These are phyloP conservation scores for Artemia sinica DNA, from an alignment of 2,888 invertebrate species.

Conservation along the genomic window DNA sequence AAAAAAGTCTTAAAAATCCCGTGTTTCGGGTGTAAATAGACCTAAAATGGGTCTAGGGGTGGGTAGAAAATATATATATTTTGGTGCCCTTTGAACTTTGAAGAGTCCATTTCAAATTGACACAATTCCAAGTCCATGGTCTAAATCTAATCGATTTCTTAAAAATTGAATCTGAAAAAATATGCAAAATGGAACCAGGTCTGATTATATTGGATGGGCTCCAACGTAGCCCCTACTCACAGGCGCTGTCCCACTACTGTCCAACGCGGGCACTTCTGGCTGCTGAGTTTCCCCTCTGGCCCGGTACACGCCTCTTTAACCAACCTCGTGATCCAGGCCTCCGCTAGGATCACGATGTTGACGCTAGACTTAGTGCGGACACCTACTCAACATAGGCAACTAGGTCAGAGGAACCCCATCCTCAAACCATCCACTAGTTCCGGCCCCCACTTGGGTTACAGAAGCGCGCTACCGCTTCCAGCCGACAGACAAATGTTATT, in stretches of 20 bases:
- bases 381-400: slow-evolving; percentile 30
- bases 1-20: no score
- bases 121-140: no score
- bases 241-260: slow-evolving; percentile 97
- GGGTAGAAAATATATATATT: no score
- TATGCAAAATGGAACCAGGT: slow-evolving; percentile 47
- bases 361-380: slow-evolving; percentile 85
- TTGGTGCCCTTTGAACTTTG: no score
- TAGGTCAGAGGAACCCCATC: slow-evolving; percentile 53
- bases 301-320: slow-evolving; percentile 93
- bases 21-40: no score
- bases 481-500: slow-evolving; percentile 31
- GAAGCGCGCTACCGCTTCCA: slow-evolving; percentile 93
- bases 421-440: slow-evolving; percentile 81
- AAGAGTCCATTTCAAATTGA: no score
- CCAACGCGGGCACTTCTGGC: slow-evolving; percentile 96
- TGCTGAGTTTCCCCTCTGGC: slow-evolving; percentile 98
- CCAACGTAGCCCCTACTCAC: slow-evolving; percentile 64
- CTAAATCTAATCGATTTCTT: no score
- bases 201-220: slow-evolving; percentile 65
- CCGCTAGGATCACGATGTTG: slow-evolving; percentile 82
- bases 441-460: slow-evolving; percentile 96
- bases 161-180: no score
- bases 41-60: no score
- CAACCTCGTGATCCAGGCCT: slow-evolving; percentile 69